Evolutionary conservation across 2,797 vertebrate genomes (phyloP).

Genomic region (Glyptemys insculpta): DNA sequence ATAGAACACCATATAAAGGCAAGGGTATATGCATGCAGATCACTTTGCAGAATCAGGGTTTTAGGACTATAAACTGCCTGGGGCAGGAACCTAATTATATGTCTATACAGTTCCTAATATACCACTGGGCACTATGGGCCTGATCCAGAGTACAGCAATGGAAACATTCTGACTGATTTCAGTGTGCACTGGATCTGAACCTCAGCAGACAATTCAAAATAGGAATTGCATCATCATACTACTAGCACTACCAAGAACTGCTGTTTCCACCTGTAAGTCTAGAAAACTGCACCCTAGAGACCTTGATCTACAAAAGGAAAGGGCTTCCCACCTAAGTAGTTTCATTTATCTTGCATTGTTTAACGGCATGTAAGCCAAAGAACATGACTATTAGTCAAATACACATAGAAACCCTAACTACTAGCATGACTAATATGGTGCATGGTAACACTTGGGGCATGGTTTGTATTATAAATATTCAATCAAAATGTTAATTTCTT

Average conservation of each 20-base stretch:
- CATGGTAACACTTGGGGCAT: background rate
- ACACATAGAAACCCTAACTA: background rate
- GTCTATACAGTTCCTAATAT: background rate
- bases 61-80: background rate
- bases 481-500: slow-evolving; percentile 50
- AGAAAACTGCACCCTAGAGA: background rate
- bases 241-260: background rate
- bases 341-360: background rate
- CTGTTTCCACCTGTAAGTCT: background rate
- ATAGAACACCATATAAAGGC: background rate
- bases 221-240: background rate
- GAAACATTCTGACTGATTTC: background rate
- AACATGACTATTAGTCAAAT: slow-evolving; percentile 11
- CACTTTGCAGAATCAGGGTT: fast-evolving
- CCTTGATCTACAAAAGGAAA: background rate
- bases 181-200: fast-evolving
- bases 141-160: fast-evolving
- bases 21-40: background rate
- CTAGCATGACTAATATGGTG: background rate
- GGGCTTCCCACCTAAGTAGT: background rate
- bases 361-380: background rate
- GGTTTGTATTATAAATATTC: slow-evolving; percentile 45
- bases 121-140: background rate
- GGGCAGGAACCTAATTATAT: background rate
- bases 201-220: background rate